Evolutionary conservation across 1,140 invertebrate species (phyloP), one percentile per base, ranked within the genome.

Genomic region (Cataglyphis hispanica): DNA sequence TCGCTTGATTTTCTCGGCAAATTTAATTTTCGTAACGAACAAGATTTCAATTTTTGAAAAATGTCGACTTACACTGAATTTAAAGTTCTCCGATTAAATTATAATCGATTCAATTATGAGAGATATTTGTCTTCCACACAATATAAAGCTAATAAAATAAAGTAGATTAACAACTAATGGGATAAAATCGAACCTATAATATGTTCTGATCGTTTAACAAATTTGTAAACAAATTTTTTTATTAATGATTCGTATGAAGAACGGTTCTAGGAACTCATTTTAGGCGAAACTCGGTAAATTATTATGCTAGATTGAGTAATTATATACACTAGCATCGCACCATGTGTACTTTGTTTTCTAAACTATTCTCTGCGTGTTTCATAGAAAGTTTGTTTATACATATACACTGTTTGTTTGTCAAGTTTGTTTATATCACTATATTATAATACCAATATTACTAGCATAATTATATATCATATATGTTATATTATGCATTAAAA

Each of bases 241-340:
- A 40, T 76, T 19, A 75, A 60, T 40, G 22, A 16, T 25, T 19
- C 31, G 19, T 76, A 22, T n/a, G 22, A 74, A 74, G 37, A n/a
- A 60, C 10, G 3, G 11, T 75, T 75, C 56, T 61, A 40, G 34
- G 3, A 61, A 60, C 7, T 34, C 13, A 37, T 75, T 46, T 46
- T 60, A 75, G 22, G 3, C 19, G 22, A 60, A 60, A 6, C 2
- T 25, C 3, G 7, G 60, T 60, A 40, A 60, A 72, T 72, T 72
- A 72, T 72, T 19, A 40, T 2, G 10, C 25, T 76, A 40, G 2
- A 1, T 40, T 4, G 13, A 60, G 8, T 6, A 16, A 75, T 75
- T 75, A 63, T 75, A 63, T 31, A 22, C 16, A 76, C 2, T 60
- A 13, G 13, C 8, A 19, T 22, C 34, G n/a, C 3, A 16, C 25